Evolutionary conservation across 1,140 invertebrate species (phyloP).

Genomic region (Diploscapter pachys): DNA sequence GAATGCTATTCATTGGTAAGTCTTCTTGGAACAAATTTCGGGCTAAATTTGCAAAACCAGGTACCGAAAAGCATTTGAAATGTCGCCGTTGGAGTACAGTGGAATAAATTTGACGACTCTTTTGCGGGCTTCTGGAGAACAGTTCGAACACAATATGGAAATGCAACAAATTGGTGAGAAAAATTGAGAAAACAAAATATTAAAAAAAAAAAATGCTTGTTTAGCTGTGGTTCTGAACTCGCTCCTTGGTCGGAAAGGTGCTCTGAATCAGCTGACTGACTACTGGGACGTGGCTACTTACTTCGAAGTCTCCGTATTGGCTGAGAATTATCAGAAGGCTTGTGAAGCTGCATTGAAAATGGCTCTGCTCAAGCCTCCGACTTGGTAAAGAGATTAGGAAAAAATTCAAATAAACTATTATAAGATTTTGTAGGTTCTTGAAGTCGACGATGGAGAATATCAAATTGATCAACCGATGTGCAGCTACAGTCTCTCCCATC

Average conservation of each 20-base stretch:
- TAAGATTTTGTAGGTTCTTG: conserved; percentile 71
- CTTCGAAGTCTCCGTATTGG: conserved; percentile 91
- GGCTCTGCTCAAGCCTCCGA: conserved; percentile 96
- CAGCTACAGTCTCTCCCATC: conserved; percentile 56
- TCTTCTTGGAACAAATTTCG: background rate
- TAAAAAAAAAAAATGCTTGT: conserved; percentile 9
- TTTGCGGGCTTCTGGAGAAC: conserved; percentile 92
- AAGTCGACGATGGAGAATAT: conserved; percentile 98
- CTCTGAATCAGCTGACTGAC: conserved; percentile 82
- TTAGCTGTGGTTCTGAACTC: conserved; percentile 89
- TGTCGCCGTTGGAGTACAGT: conserved; percentile 97
- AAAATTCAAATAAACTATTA: conserved; percentile 2
- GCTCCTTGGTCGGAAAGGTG: conserved; percentile 95
- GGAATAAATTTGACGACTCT: conserved; percentile 97
- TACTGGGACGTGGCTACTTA: conserved; percentile 99
- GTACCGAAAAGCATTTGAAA: conserved; percentile 93
- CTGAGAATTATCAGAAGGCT: conserved; percentile 93
- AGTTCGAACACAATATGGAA: conserved; percentile 84
- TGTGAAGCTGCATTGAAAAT: conserved; percentile 96
- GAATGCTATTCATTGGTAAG: conserved; percentile 84
- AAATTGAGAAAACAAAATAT: background rate
- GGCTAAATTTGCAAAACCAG: conserved; percentile 41
- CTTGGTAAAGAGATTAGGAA: conserved; percentile 70
- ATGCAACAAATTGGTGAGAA: conserved; percentile 73
- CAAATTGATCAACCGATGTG: conserved; percentile 76